Base-by-base conservation (phyloP, 1,140 invertebrate species). In the Doryteuthis pealeii region DNA sequence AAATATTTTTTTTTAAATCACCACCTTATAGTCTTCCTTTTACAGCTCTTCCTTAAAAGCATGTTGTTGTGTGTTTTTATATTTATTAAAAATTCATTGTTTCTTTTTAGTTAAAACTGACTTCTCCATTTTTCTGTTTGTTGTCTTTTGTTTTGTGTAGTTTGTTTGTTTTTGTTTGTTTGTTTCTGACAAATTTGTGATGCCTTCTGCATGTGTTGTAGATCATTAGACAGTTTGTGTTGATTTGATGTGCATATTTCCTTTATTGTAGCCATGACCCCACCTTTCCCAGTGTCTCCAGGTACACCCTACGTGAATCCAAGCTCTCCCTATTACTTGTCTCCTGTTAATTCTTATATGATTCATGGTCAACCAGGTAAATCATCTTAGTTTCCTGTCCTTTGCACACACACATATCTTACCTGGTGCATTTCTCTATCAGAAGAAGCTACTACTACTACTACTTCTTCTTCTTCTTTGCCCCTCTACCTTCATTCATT, bases 231-330 rank as follows among this genome's bases (percentile, higher is more conserved):
- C 35, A 40, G 35, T 40, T 40, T 40, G n/a, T 67, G 62, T 18
- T 76, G 43, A 72, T 70, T 70, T 54, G 18, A n/a, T 58, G 12
- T 28, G 26, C 62, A 31, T 69, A n/a, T 73, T 49, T 54, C 30
- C 30, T 35, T 28, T 74, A 43, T 80, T 82, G 66, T 83, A 86
- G 85, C 77, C 35, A 40, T 40, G 15, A 85, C 86, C 28, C 85
- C 86, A 72, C 86, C 87, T 40, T 85, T 86, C 73, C 83, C 86
- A 31, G 82, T 85, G n/a, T 83, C 81, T 80, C 94, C 95, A 33
- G 91, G 94, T 77, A 96, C 95, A 2, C 94, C 95, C 1, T 96
- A 96, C 89, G 89, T 81, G 31, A 87, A 88, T 86, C 78, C 92
- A 90, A 87, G 87, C 86, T 85, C 81, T 69, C 62, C 43, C 49